phyloP scores from a whole-genome alignment of 2,797 vertebrate species.

The Nasua narica region DNA sequence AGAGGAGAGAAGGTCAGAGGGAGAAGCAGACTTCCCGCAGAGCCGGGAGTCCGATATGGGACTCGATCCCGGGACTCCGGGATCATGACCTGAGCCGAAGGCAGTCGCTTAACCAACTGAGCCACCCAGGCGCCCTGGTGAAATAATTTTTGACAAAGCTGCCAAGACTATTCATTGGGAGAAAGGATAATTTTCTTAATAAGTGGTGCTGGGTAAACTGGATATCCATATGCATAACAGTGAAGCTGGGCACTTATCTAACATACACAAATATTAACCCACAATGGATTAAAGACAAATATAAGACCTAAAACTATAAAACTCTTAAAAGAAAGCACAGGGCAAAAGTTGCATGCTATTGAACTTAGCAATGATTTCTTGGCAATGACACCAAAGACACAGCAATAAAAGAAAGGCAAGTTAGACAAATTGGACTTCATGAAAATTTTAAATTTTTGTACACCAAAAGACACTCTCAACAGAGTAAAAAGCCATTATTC shows the following conservation, averaged over 20 bases:
- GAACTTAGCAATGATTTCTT: neutral
- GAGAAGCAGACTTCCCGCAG: no score
- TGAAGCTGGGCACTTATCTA: neutral
- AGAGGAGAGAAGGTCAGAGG: no score
- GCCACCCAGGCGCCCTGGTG: no score
- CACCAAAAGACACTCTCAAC: neutral
- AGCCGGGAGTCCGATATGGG: no score
- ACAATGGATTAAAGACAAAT: neutral
- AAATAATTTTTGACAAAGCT: neutral
- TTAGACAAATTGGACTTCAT: neutral
- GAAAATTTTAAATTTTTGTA: neutral
- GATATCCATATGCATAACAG: neutral
- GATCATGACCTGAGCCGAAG: no score
- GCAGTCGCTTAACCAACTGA: no score
- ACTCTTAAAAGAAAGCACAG: neutral
- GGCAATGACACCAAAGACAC: neutral
- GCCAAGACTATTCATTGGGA: neutral
- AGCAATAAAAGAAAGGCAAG: neutral
- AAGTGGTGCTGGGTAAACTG: neutral
- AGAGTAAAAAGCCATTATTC: neutral
- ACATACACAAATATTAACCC: neutral
- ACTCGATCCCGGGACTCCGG: no score
- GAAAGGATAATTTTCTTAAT: neutral
- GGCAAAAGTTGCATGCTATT: neutral
- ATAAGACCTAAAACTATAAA: neutral